Evolutionary conservation across 2,113 vertebrate species (phyloP).

Genomic region (Sceloporus undulatus): DNA sequence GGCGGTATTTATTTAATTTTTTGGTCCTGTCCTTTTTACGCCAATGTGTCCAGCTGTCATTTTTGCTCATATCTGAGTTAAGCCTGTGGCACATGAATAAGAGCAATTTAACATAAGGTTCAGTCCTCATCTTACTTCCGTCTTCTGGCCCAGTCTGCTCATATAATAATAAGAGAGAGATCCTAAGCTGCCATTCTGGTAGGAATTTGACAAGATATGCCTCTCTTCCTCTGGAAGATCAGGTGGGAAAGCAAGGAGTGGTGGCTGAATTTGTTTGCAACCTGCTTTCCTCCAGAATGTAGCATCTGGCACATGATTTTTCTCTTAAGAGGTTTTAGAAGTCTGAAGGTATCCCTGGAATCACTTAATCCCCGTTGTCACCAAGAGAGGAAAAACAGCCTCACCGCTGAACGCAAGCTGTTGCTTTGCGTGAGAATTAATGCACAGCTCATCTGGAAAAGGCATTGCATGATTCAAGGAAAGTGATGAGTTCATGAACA

Average conservation of each 20-base stretch:
- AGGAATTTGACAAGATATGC: neutral
- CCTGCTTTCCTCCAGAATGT: neutral
- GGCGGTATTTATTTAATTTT: neutral
- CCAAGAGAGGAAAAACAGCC: slow-evolving; percentile 44
- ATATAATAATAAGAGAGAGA: too few relatives aligned
- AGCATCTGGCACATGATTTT: neutral
- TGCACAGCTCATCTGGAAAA: slow-evolving; percentile 30
- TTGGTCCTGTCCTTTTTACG: too few relatives aligned
- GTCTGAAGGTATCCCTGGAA: neutral
- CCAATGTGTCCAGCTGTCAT: neutral
- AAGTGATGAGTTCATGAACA: slow-evolving; percentile 43
- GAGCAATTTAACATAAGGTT: too few relatives aligned
- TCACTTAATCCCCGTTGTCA: slow-evolving; percentile 33
- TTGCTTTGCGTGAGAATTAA: neutral
- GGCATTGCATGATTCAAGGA: slow-evolving; percentile 8
- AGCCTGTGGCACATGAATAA: neutral
- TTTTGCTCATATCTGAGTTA: neutral
- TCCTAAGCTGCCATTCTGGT: neutral
- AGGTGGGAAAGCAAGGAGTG: neutral
- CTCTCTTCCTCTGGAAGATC: neutral
- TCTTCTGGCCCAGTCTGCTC: neutral
- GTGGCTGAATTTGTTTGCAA: neutral
- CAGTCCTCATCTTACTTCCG: neutral
- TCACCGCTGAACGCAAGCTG: slow-evolving; percentile 6
- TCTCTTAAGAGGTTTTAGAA: neutral